These are phyloP conservation scores for Sorex fumeus DNA, from an alignment of 2,113 vertebrate species.

Conservation along the genomic window DNA sequence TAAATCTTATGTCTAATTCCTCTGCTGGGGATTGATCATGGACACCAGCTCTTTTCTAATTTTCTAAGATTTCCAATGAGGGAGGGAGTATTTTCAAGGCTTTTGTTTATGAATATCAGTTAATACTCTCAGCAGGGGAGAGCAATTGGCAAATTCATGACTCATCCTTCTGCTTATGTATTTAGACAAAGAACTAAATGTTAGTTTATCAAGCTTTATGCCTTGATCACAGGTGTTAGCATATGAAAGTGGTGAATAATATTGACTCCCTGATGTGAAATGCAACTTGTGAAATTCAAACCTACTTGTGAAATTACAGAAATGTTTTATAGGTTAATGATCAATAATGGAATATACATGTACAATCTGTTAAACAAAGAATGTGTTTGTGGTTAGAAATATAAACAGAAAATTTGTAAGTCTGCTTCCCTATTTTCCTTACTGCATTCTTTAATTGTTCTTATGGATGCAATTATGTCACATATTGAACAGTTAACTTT, in stretches of 20 bases:
- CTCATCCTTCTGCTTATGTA: slow-evolving; percentile 14
- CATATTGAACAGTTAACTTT: slow-evolving; percentile 8
- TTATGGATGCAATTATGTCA: not conserved
- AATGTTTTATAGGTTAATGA: slow-evolving; percentile 53
- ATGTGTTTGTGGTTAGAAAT: slow-evolving; percentile 1
- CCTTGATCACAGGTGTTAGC: slow-evolving; percentile 43
- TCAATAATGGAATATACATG: not conserved
- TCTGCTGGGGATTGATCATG: not conserved
- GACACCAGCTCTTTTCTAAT: slow-evolving; percentile 17
- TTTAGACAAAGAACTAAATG: slow-evolving; percentile 66
- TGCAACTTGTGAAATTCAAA: slow-evolving; percentile 54
- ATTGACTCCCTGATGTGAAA: slow-evolving; percentile 46
- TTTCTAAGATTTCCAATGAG: not conserved
- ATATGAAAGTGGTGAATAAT: slow-evolving; percentile 54
- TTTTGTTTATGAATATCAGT: slow-evolving; percentile 46
- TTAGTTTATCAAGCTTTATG: slow-evolving; percentile 36
- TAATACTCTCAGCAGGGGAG: slow-evolving; percentile 13
- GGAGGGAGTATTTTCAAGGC: not conserved
- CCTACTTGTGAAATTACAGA: slow-evolving; percentile 51
- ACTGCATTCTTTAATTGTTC: not conserved
- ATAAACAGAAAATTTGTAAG: slow-evolving; percentile 27
- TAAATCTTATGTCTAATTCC: not conserved
- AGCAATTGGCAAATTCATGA: slow-evolving; percentile 16
- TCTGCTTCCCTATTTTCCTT: not conserved
- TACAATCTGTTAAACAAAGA: slow-evolving; percentile 46